A percentile compares a stretch with the other conserved stretches of the same genome.
Evolutionary conservation across 2,888 invertebrate species (phyloP).

Genomic region (Tenthredo livida): DNA sequence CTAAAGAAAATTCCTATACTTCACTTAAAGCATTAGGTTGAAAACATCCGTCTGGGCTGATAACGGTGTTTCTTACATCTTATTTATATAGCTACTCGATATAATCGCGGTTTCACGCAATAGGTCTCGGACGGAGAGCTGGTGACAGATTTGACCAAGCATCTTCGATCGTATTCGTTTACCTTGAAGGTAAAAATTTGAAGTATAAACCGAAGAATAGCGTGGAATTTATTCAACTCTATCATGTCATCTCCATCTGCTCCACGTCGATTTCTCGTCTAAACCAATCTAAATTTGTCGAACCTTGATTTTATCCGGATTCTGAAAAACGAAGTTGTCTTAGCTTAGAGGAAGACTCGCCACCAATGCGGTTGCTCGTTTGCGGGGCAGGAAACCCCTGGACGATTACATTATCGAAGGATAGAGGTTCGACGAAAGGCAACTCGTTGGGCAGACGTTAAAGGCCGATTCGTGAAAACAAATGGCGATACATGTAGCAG

Average conservation of each 20-base stretch:
- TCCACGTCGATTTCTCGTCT: too few species aligned
- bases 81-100: background rate
- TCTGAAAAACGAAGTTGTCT: too few species aligned
- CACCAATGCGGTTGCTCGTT: background rate
- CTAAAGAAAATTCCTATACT: background rate
- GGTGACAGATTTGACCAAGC: too few species aligned
- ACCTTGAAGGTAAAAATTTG: too few species aligned
- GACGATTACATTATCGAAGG: slow-evolving; percentile 78
- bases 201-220: too few species aligned
- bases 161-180: too few species aligned
- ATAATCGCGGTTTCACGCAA: background rate
- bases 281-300: too few species aligned
- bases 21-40: background rate
- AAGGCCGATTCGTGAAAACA: slow-evolving; percentile 13
- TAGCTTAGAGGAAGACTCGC: too few species aligned
- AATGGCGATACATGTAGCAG: too few species aligned
- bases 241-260: too few species aligned
- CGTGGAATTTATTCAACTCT: too few species aligned
- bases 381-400: slow-evolving; percentile 81
- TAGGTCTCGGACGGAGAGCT: background rate
- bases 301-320: too few species aligned
- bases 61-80: background rate
- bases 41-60: background rate
- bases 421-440: slow-evolving; percentile 26
- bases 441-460: slow-evolving; percentile 54